phyloP scores from a whole-genome alignment of 2,113 vertebrate genomes.

The Melanocharis versteri region DNA sequence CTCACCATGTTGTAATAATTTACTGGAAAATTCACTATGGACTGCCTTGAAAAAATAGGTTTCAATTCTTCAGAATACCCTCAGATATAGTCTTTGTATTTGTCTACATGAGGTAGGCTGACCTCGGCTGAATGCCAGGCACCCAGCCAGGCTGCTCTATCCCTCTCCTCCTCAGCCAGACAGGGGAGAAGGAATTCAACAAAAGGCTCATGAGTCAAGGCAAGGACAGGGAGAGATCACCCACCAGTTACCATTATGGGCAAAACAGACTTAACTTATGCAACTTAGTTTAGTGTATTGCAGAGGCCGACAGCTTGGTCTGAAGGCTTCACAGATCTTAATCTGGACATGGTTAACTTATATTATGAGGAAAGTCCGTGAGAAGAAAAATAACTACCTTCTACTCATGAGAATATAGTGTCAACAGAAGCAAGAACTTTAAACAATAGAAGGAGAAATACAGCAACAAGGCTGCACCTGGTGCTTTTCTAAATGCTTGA shows the following conservation, averaged over 20 bases:
- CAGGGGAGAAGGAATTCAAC: neutral
- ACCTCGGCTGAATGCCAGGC: neutral
- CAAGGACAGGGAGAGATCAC: neutral
- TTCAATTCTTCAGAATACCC: neutral
- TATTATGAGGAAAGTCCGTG: no score
- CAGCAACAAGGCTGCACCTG: no score
- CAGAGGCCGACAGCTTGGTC: no score
- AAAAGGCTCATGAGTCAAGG: neutral
- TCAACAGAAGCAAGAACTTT: no score
- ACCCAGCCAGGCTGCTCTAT: neutral
- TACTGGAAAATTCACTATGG: neutral
- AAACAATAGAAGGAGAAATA: no score
- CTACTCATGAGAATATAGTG: no score
- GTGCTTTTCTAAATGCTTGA: no score
- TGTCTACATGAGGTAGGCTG: fast-evolving
- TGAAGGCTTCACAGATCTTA: no score
- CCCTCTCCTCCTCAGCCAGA: neutral
- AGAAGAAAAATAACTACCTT: no score
- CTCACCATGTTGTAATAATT: neutral
- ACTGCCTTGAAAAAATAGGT: neutral
- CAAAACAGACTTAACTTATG: neutral
- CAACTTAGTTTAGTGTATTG: neutral
- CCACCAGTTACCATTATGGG: fast-evolving
- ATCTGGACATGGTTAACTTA: no score
- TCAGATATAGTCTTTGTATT: neutral